Percentiles rank a stretch among this genome's conserved stretches.
Conservation (phyloP, 2,113 vertebrate species). For the Ahaetulla prasina region DNA sequence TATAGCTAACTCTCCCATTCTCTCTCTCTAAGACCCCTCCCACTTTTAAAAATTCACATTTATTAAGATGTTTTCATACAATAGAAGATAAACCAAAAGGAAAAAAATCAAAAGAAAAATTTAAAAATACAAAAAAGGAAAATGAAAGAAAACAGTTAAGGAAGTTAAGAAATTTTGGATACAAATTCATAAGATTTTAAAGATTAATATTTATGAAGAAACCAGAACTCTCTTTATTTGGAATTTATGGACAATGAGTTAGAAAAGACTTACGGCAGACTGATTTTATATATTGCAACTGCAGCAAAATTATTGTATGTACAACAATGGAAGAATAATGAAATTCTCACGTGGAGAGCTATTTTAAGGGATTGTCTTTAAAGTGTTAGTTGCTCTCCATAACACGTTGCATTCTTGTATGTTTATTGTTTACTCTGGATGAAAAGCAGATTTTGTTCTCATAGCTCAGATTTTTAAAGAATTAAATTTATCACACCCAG, state of each 20-base stretch:
- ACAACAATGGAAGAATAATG: background rate
- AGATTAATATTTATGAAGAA: background rate
- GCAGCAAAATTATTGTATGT: background rate
- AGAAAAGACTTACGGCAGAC: background rate
- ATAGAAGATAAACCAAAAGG: background rate
- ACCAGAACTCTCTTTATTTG: background rate
- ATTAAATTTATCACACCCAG: background rate
- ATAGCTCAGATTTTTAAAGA: background rate
- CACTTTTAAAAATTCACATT: background rate
- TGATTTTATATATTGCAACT: background rate
- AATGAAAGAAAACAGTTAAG: background rate
- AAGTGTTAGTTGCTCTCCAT: background rate
- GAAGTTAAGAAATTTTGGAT: background rate
- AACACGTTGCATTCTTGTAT: background rate
- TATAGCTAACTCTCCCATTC: background rate
- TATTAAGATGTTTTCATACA: background rate
- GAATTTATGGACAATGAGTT: background rate
- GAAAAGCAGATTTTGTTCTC: background rate
- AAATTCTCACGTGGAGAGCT: background rate
- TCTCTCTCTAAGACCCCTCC: background rate
- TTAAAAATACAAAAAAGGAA: background rate
- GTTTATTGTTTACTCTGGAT: background rate
- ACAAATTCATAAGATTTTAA: background rate
- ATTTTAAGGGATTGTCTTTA: background rate
- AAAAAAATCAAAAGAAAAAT: background rate